Base-by-base conservation (phyloP, 2,113 vertebrate species). In the Tachysurus fulvidraco region DNA sequence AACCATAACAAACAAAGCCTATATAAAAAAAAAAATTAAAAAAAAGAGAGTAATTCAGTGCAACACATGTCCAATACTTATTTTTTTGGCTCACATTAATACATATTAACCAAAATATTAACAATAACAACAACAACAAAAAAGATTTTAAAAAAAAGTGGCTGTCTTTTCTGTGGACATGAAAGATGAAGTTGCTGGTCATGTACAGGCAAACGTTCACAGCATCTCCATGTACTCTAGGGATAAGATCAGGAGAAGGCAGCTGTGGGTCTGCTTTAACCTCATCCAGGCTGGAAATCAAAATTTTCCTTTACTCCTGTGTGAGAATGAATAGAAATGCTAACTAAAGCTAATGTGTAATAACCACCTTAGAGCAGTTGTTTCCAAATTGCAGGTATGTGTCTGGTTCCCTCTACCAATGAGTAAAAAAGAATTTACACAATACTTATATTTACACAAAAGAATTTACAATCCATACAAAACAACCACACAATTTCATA, bases 361-460 rank as follows among this genome's bases (percentile, higher is more conserved):
- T 23, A 5, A 17, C 36, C 78, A 30, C 11, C 6, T 60, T 25
- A 60, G 19, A 1, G 3, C 19, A 25, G 57, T 3, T 57, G 9
- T 44, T 81, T 4, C 19, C 55, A 59, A 60, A 44, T 11, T 60
- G 3, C 2, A 6, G 44, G 78, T 25, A 1, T 23, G 2, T 44
- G 55, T 14, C 57, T 21, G 12, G 78, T 44, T 81, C 78, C 55
- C 78, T 81, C 78, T 81, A 55, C 23, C 5, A 81, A 81, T 14
- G 25, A 2, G 11, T 60, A 25, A 60, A 80, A 60, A 36, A 36
- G 36, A 36, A 36, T 36, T 76, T 11, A n/a, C 21, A 74, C 36
- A 36, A 36, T 36, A 36, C 36, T 36, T 36, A 36, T 36, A 36
- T 36, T 36, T 3, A 28, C 17, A 7, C 44, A 76, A 76, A 52